Evolutionary conservation across 2,888 invertebrate species (phyloP), one percentile per base, ranked within the genome.

Genomic region (Caenorhabditis sp.): DNA sequence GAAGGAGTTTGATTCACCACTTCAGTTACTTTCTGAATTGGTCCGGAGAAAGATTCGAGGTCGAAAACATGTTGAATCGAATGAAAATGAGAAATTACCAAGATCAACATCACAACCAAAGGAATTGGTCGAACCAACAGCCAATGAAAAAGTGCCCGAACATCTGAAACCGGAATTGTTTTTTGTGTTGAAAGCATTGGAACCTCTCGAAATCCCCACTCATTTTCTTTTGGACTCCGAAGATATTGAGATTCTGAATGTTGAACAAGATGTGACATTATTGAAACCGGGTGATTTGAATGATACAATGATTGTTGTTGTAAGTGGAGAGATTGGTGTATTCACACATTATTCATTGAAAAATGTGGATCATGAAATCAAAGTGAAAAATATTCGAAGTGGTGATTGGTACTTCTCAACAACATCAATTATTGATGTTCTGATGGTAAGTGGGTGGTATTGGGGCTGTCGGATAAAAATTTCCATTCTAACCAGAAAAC

Each of bases 101-200:
- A 53, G 1, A 53, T 4, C 17, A 26, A 26, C 2, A 26, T 26
- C 26, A 26, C 56, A 26, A 56, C 25, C 53, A 53, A 21, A 53
- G 5, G 71, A 71, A 31, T 56, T 64, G 4, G 54, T 63, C 43
- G 67, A 67, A n/a, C 71, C 71, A n/a, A 67, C 20, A 3, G 67
- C 59, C 10, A 27, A 60, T 21, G 63, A 63, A 53, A 61, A 52
- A 56, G 50, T 64, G 0, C 75, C 75, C 5, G 54, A 53, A 8
- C 61, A 75, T 38, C 57, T 75, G 43, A 70, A 64, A 43, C 70
- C 70, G 3, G 75, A 75, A 53, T 67, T 75, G 10, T 70, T 75
- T 54, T 70, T 60, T 27, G 75, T 75, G 21, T 27, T 75, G 52
- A 70, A 75, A 67, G 63, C 69, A 8, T 21, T 75, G 10, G 69